Conservation (phyloP, 2,797 vertebrate genomes). For the Ctenosaura bakeri region DNA sequence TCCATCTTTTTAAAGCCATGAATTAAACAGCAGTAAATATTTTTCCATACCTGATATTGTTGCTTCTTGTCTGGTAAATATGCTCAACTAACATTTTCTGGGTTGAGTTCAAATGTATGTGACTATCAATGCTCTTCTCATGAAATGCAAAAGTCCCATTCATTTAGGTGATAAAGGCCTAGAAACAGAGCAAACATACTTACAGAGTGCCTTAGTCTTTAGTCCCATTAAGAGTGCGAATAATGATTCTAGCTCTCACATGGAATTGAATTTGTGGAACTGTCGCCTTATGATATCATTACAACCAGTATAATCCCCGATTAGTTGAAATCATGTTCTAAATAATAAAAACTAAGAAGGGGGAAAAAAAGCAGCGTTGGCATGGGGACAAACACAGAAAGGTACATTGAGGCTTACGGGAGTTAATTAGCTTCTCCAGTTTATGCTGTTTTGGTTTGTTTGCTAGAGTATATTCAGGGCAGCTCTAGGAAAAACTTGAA, state of each 20-base stretch:
- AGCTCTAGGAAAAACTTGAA: conserved; percentile 40
- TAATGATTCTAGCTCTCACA: no score
- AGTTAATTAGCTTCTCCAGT: background rate
- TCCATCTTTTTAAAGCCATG: no score
- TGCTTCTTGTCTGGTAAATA: conserved; percentile 7
- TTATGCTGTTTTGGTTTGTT: background rate
- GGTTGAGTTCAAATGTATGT: background rate
- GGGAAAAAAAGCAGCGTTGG: no score
- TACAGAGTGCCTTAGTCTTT: background rate
- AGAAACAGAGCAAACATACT: background rate
- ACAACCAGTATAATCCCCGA: background rate
- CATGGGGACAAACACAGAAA: background rate
- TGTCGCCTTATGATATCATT: background rate
- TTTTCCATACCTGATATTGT: no score
- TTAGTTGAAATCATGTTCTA: background rate
- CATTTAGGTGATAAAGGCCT: background rate
- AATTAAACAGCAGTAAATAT: no score
- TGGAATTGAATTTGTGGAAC: background rate
- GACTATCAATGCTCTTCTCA: background rate
- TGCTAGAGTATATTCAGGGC: conserved; percentile 39
- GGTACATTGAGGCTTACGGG: background rate
- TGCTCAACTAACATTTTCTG: conserved; percentile 5
- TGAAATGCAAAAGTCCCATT: background rate
- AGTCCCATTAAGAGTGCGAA: background rate
- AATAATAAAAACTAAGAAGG: no score